phyloP scores from a whole-genome alignment of 2,797 vertebrate species.

The Florisuga fusca region DNA sequence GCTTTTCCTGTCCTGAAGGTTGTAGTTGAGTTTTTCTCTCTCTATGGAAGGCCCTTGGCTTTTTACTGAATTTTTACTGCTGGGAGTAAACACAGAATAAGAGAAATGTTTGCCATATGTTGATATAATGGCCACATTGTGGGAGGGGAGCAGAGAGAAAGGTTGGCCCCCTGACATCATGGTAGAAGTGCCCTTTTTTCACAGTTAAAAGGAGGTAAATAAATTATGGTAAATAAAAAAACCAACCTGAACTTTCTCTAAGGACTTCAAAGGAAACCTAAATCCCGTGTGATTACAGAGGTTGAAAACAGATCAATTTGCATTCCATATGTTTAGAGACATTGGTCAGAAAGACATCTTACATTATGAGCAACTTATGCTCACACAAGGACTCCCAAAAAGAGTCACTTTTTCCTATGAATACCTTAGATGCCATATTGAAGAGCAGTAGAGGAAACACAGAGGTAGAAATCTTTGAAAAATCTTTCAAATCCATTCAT shows the following conservation, averaged over 20 bases:
- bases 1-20: slow-evolving; percentile 61
- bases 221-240: slow-evolving; percentile 63
- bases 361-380: not conserved
- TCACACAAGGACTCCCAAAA: not conserved
- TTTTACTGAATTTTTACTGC: slow-evolving; percentile 71
- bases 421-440: not conserved
- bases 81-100: slow-evolving; percentile 64
- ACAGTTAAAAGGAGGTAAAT: slow-evolving; percentile 52
- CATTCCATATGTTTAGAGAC: slow-evolving; percentile 21
- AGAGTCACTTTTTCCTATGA: slow-evolving; percentile 1
- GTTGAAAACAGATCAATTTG: slow-evolving; percentile 34
- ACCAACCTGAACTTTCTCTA: slow-evolving; percentile 62
- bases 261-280: slow-evolving; percentile 61
- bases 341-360: slow-evolving; percentile 2
- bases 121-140: slow-evolving; percentile 73
- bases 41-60: slow-evolving; percentile 55
- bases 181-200: slow-evolving; percentile 56
- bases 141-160: slow-evolving; percentile 55
- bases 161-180: slow-evolving; percentile 62
- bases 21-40: slow-evolving; percentile 59
- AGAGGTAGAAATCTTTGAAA: not conserved
- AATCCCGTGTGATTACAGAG: slow-evolving; percentile 14
- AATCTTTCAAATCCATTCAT: not conserved
- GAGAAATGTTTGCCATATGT: slow-evolving; percentile 72
- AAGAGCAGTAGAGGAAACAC: not conserved